These are phyloP conservation scores for Pelodiscus sinensis DNA, from an alignment of 2,113 vertebrate genomes.

Conservation along the genomic window DNA sequence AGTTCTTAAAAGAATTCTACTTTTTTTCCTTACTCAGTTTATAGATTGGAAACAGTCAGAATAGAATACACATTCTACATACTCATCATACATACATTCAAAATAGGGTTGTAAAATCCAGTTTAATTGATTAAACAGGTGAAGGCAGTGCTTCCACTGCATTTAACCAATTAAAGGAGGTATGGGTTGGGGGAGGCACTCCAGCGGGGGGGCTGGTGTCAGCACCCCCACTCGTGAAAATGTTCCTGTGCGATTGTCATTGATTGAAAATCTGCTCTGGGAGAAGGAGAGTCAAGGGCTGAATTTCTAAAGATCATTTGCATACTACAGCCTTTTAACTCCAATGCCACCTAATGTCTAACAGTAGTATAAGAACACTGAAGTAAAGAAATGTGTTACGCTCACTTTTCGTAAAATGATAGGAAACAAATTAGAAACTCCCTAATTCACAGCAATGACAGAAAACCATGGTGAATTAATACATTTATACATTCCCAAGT, in stretches of 20 bases:
- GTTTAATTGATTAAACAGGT: too few species aligned
- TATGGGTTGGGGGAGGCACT: too few species aligned
- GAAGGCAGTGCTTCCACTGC: too few species aligned
- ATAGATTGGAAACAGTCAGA: neutral
- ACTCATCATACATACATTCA: neutral
- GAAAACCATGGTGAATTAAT: neutral
- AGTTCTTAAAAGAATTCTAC: neutral
- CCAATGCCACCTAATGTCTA: neutral
- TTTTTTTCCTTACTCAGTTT: neutral
- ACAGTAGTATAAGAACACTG: neutral
- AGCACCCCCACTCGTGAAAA: too few species aligned
- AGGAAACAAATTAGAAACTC: neutral
- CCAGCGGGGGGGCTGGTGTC: too few species aligned
- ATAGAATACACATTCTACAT: rapidly evolving
- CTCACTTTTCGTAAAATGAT: neutral
- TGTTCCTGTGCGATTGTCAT: too few species aligned
- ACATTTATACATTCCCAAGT: neutral
- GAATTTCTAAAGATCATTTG: neutral
- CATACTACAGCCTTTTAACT: neutral
- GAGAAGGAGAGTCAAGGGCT: neutral
- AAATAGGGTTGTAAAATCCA: neutral
- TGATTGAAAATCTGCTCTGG: neutral
- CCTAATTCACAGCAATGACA: neutral
- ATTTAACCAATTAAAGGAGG: too few species aligned
- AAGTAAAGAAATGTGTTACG: neutral